A percentile compares a stretch with the other conserved stretches of the same genome.
These are phyloP conservation scores for Lutjanus erythropterus DNA, from an alignment of 2,113 vertebrate genomes.

Conservation along the genomic window DNA sequence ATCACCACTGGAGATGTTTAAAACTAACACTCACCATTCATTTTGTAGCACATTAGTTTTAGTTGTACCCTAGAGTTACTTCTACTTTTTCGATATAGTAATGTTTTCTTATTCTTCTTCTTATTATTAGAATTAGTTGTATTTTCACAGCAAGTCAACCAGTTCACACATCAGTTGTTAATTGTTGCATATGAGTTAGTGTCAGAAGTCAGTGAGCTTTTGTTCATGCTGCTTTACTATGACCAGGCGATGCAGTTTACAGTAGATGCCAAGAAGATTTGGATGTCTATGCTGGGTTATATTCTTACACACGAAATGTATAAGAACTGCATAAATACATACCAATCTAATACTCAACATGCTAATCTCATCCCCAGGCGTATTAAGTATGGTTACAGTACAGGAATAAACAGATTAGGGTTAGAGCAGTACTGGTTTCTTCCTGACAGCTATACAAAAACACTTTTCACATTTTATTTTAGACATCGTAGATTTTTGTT, in stretches of 20 bases:
- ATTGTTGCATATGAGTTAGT: constrained; percentile 50
- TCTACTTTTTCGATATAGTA: constrained; percentile 30
- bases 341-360: constrained; percentile 29
- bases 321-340: constrained; percentile 45
- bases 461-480: neutral
- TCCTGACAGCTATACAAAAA: neutral
- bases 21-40: constrained; percentile 38
- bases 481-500: neutral
- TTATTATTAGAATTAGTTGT: constrained; percentile 49
- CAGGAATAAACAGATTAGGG: constrained; percentile 30
- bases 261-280: constrained; percentile 53
- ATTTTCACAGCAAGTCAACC: constrained; percentile 39
- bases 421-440: constrained; percentile 24
- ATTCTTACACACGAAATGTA: constrained; percentile 21
- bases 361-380: constrained; percentile 24
- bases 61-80: constrained; percentile 60
- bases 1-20: constrained; percentile 55
- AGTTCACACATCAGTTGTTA: constrained; percentile 44
- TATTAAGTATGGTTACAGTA: constrained; percentile 33
- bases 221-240: constrained; percentile 45
- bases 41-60: constrained; percentile 71
- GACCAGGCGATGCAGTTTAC: constrained; percentile 44
- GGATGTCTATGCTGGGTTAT: constrained; percentile 36
- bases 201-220: constrained; percentile 47
- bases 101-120: constrained; percentile 24